These are phyloP conservation scores for Indri indri DNA, from an alignment of 2,113 vertebrate species.

Conservation along the genomic window DNA sequence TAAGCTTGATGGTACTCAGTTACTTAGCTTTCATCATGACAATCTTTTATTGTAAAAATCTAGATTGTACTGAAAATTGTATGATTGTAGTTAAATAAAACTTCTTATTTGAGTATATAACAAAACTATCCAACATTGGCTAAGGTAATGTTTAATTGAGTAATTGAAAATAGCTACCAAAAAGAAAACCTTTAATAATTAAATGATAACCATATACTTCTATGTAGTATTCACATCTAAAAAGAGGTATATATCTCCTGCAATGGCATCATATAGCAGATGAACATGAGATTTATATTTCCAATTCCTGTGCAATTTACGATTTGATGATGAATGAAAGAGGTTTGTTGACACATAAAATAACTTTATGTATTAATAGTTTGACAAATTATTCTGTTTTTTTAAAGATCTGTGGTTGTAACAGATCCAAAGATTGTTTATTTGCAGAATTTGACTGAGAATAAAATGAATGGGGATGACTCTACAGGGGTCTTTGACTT, in stretches of 20 bases:
- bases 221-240: not conserved
- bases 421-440: not conserved
- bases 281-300: not conserved
- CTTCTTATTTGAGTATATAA: not conserved
- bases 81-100: constrained; percentile 2
- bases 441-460: not conserved
- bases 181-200: not conserved
- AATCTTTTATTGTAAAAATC: not conserved
- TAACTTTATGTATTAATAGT: not conserved
- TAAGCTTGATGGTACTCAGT: not conserved
- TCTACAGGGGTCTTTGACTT: not conserved
- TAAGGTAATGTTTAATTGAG: not conserved
- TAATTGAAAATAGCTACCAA: not conserved
- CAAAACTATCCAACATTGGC: not conserved
- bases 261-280: not conserved
- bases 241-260: not conserved
- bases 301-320: not conserved
- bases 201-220: not conserved
- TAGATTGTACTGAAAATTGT: not conserved
- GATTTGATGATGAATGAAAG: not conserved
- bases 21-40: not conserved
- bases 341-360: not conserved
- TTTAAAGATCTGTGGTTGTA: not conserved
- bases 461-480: not conserved
- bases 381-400: not conserved